Evolutionary conservation across 2,888 invertebrate species (phyloP).

Genomic region (Cheilosia scutellata): DNA sequence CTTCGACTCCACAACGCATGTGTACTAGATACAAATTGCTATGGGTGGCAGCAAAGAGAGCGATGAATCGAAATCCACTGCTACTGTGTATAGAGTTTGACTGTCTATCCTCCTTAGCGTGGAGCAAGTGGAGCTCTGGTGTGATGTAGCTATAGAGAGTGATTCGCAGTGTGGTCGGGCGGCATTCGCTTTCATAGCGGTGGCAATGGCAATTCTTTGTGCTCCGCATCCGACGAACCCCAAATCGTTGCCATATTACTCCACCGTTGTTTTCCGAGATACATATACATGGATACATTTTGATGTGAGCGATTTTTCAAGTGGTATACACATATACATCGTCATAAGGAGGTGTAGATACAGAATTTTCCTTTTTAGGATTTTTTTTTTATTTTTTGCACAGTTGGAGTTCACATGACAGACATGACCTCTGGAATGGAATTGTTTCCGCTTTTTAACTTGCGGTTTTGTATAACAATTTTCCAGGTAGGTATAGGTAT

Average conservation of each 20-base stretch:
- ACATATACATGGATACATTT: slow-evolving; percentile 2
- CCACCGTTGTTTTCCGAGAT: slow-evolving; percentile 44
- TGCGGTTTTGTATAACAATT: slow-evolving; percentile 55
- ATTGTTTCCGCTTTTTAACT: slow-evolving; percentile 72
- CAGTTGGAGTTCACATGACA: slow-evolving; percentile 62
- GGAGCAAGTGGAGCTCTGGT: slow-evolving; percentile 3
- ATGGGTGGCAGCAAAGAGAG: slow-evolving; percentile 17
- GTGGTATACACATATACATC: slow-evolving; percentile 3
- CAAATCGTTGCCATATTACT: slow-evolving; percentile 46
- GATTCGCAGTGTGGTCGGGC: slow-evolving; percentile 29
- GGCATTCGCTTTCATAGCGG: slow-evolving; percentile 58
- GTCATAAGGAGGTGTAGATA: slow-evolving; percentile 19
- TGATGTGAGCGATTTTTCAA: slow-evolving; percentile 29
- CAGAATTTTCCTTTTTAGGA: slow-evolving; percentile 26
- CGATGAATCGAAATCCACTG: slow-evolving; percentile 60
- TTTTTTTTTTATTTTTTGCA: slow-evolving; percentile 33
- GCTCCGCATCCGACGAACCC: slow-evolving; percentile 4
- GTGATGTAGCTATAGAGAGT: background rate
- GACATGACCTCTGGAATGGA: slow-evolving; percentile 66
- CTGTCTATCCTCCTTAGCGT: slow-evolving; percentile 8
- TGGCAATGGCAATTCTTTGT: slow-evolving; percentile 18
- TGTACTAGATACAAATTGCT: slow-evolving; percentile 68
- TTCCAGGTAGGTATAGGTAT: slow-evolving; percentile 15
- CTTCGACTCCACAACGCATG: slow-evolving; percentile 61
- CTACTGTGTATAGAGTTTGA: slow-evolving; percentile 29